Conservation (phyloP, 2,888 invertebrate species). For the Leptopilina myrica region DNA sequence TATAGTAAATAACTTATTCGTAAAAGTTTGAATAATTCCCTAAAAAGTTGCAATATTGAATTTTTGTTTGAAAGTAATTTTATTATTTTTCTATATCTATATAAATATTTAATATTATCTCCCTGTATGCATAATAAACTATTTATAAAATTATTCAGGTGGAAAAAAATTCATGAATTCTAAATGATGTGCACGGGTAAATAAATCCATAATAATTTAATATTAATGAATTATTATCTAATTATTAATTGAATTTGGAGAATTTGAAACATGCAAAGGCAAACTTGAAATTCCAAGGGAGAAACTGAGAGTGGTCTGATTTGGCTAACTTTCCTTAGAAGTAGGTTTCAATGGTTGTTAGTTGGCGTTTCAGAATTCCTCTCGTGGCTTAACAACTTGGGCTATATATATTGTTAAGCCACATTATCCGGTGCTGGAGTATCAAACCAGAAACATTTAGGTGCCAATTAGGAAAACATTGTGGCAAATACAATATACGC, state of each 20-base stretch:
- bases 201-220: too few relatives aligned
- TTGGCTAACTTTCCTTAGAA: slow-evolving; percentile 19
- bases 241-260: not conserved
- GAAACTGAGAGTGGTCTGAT: slow-evolving; percentile 17
- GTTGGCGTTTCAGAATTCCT: slow-evolving; percentile 11
- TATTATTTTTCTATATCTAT: too few relatives aligned
- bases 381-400: slow-evolving; percentile 22
- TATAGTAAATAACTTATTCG: too few relatives aligned
- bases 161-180: too few relatives aligned
- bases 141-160: too few relatives aligned
- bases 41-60: not conserved
- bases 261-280: not conserved
- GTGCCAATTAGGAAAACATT: slow-evolving; percentile 3
- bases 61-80: too few relatives aligned
- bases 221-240: not conserved
- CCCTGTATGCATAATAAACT: too few relatives aligned
- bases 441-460: not conserved
- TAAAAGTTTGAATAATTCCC: too few relatives aligned
- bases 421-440: not conserved
- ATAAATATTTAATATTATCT: too few relatives aligned
- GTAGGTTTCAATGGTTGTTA: slow-evolving; percentile 23
- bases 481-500: not conserved
- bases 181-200: too few relatives aligned
- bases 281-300: slow-evolving; percentile 2
- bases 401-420: slow-evolving; percentile 4